These are phyloP conservation scores for Drosophila melanosoma DNA, from an alignment of 2,888 invertebrate species.

Conservation along the genomic window DNA sequence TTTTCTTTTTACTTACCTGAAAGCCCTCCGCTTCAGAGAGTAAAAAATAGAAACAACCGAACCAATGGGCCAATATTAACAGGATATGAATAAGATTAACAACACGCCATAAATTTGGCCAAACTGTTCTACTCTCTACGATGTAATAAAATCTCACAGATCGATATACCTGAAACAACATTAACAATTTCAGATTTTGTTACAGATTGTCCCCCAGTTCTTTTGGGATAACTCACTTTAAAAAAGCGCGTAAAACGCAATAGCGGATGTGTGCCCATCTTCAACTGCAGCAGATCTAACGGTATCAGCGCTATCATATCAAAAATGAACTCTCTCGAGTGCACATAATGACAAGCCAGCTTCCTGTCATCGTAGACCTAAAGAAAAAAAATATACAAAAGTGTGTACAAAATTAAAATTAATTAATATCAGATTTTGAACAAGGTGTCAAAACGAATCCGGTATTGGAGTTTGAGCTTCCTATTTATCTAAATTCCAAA, in stretches of 20 bases:
- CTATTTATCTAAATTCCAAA: background rate
- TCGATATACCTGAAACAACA: conserved; percentile 90
- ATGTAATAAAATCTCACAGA: conserved; percentile 97
- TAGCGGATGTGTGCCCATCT: conserved; percentile 93
- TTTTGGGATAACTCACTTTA: conserved; percentile 87
- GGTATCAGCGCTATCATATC: conserved; percentile 94
- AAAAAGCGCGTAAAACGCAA: conserved; percentile 95
- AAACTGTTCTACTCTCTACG: conserved; percentile 97
- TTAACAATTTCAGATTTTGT: background rate
- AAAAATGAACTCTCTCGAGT: conserved; percentile 92
- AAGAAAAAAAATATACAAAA: background rate
- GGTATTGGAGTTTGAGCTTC: background rate
- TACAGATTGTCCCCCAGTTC: background rate
- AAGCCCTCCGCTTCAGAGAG: conserved; percentile 96
- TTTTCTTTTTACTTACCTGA: conserved; percentile 86
- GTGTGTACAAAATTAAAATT: background rate
- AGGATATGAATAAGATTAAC: conserved; percentile 97
- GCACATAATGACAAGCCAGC: conserved; percentile 94
- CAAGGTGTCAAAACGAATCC: background rate
- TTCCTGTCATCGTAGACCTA: conserved; percentile 95
- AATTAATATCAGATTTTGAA: background rate
- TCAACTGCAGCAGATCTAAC: conserved; percentile 93
- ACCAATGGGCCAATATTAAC: conserved; percentile 98
- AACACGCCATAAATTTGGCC: conserved; percentile 98
- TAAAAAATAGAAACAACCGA: conserved; percentile 98